phyloP scores from a whole-genome alignment of 2,113 vertebrate genomes.

The Panthera leo region DNA sequence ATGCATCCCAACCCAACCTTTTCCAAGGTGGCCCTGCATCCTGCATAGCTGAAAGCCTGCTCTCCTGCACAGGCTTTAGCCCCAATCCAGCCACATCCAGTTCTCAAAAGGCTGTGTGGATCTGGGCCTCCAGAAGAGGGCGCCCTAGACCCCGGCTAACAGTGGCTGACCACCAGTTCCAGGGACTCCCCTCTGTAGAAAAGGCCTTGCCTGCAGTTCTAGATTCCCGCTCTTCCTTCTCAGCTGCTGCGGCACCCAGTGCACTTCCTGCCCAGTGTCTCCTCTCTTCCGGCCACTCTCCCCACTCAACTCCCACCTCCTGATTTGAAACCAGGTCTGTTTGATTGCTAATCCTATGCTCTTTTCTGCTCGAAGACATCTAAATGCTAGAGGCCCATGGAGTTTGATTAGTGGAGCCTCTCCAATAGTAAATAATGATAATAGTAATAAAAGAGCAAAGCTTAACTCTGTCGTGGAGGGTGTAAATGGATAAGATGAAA shows the following conservation, averaged over 20 bases:
- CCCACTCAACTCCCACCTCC: not conserved
- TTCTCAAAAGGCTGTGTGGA: not conserved
- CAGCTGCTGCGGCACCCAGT: not conserved
- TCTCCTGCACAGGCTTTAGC: not conserved
- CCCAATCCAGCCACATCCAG: not conserved
- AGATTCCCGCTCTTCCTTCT: no score
- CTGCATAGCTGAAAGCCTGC: not conserved
- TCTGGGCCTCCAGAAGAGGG: not conserved
- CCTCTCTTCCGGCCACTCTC: not conserved
- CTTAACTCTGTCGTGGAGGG: not conserved
- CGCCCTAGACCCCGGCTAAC: not conserved
- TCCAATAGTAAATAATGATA: not conserved
- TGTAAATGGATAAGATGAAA: not conserved
- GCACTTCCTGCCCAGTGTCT: no score
- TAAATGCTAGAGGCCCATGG: not conserved
- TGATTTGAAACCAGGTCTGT: not conserved
- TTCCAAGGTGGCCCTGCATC: not conserved
- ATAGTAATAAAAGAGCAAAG: not conserved
- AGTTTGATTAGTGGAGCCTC: not conserved
- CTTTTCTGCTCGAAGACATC: not conserved
- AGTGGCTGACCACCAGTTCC: rapidly evolving
- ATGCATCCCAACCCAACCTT: not conserved
- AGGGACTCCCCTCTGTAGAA: rapidly evolving
- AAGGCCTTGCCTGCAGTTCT: rapidly evolving
- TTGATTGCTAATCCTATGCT: no score